Percentiles rank a stretch among this genome's conserved stretches.
phyloP scores from a whole-genome alignment of 2,113 vertebrate species.

The Patagioenas fasciata region DNA sequence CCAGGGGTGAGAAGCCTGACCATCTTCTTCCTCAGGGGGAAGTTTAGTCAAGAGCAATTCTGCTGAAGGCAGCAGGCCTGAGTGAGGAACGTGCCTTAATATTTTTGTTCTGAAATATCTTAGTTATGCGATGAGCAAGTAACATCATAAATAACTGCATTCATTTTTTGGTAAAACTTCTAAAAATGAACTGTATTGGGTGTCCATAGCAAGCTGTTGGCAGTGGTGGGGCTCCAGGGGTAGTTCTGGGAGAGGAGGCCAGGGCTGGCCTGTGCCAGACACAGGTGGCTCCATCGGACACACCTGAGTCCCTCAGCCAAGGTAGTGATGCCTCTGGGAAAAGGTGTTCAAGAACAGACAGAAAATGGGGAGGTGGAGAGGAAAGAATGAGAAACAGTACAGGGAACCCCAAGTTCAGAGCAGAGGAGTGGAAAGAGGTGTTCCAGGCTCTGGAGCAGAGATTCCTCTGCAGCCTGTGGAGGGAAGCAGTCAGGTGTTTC shows the following conservation, averaged over 20 bases:
- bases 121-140: neutral
- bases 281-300: rapidly evolving
- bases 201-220: neutral
- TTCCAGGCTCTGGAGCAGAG: neutral
- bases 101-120: neutral
- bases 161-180: neutral
- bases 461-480: neutral
- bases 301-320: neutral
- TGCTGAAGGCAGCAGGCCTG: neutral
- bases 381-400: neutral
- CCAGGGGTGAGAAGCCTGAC: neutral
- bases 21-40: neutral
- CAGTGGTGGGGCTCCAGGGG: rapidly evolving
- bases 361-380: neutral
- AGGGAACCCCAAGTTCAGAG: neutral
- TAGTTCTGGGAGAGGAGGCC: neutral
- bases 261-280: rapidly evolving
- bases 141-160: neutral
- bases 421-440: neutral
- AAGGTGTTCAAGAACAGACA: neutral
- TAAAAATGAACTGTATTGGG: neutral
- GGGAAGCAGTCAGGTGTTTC: neutral
- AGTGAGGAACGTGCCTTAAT: neutral
- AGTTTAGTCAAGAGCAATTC: neutral
- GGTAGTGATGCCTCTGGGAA: neutral